A percentile compares a stretch with the other conserved stretches of the same genome.
Conservation (phyloP, 1,140 invertebrate species). For the Drosophila jambulina region DNA sequence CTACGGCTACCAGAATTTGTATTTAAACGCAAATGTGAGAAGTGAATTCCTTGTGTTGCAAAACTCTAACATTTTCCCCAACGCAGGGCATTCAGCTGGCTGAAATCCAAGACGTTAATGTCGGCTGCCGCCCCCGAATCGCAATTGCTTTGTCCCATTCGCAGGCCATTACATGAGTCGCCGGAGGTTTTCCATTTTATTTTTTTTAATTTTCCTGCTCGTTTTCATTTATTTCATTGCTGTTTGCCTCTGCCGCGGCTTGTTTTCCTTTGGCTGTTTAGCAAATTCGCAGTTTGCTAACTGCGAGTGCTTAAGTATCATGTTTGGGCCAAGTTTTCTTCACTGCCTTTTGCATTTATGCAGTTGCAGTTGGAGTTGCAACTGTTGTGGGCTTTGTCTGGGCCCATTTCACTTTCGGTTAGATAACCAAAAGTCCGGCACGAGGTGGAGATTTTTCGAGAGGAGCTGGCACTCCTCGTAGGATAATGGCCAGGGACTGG, state of each 20-base stretch:
- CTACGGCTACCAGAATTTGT: background rate
- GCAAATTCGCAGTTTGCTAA: slow-evolving; percentile 81
- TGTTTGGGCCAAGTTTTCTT: slow-evolving; percentile 63
- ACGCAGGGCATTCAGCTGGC: slow-evolving; percentile 10
- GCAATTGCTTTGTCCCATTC: slow-evolving; percentile 42
- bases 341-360: slow-evolving; percentile 62
- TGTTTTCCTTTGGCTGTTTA: slow-evolving; percentile 60
- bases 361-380: slow-evolving; percentile 42
- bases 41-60: background rate
- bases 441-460: background rate
- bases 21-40: background rate
- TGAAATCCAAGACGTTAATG: slow-evolving; percentile 5
- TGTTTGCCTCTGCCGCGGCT: slow-evolving; percentile 38
- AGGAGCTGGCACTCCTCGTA: slow-evolving; percentile 32
- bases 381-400: slow-evolving; percentile 32
- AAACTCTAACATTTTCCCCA: background rate
- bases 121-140: slow-evolving; percentile 27
- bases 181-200: slow-evolving; percentile 1
- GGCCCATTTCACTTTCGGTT: slow-evolving; percentile 75
- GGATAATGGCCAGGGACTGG: slow-evolving; percentile 41
- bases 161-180: slow-evolving; percentile 64
- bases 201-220: slow-evolving; percentile 46
- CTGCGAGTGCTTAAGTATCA: slow-evolving; percentile 62
- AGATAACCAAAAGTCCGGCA: slow-evolving; percentile 59
- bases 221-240: slow-evolving; percentile 50